Base-by-base conservation (phyloP, 2,113 vertebrate species). In the Aleadryas rufinucha region DNA sequence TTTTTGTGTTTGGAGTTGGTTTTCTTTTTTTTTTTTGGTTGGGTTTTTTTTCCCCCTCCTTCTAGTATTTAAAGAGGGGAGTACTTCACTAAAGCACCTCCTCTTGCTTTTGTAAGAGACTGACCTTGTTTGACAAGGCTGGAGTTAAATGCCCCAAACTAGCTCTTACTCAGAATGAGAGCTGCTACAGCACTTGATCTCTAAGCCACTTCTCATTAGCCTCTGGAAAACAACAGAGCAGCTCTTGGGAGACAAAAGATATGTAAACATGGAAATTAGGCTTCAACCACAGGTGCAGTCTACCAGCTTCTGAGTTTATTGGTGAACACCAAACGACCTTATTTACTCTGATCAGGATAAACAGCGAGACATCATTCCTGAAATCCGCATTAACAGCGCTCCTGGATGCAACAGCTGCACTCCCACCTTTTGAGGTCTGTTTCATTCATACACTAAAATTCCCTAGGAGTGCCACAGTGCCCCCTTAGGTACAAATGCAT, bases 341-440 rank as follows among this genome's bases (percentile, higher is more conserved):
- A 91, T 94, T 88, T 90, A 87, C 50, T 65, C 93, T 77, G 90
- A 93, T 50, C 90, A 88, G 96, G 95, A 87, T 69, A 95, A 97
- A 88, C n/a, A 89, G 85, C 80, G 56, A 87, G 95, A 76, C 61
- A 80, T 52, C 59, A 39, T 49, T 97, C 76, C 41, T 37, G 6
- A 24, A 87, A 85, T 77, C 87, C 41, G 7, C 27, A 60, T 69
- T 57, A 71, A 63, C 82, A 87, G 74, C 63, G 44, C 76, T 88
- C 89, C 85, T 65, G 87, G 77, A 92, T 23, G 83, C 86, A 93
- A 72, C 84, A 80, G 80, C 92, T 76, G 75, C 22, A 13, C 76
- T 79, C 78, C 80, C 93, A 80, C 85, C 47, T 93, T 87, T 26
- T 18, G 53, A 85, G 31, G 27, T 49, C 54, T 7, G 15, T 5